Percentiles rank a stretch among this genome's conserved stretches.
phyloP scores from a whole-genome alignment of 1,140 invertebrate genomes.

The Phthorimaea operculella region DNA sequence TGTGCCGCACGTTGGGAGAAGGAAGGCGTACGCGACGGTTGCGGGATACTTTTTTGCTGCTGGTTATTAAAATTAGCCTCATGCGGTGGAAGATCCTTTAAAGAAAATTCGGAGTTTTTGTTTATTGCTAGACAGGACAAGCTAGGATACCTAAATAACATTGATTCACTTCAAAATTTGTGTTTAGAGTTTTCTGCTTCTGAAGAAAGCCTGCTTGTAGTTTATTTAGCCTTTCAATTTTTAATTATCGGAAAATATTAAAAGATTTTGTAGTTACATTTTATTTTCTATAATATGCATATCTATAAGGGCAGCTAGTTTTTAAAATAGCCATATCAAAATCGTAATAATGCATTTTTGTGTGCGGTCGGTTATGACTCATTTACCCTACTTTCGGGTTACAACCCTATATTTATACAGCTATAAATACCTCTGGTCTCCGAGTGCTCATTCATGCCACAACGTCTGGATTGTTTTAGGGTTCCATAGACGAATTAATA shows the following conservation, averaged over 20 bases:
- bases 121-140: no score
- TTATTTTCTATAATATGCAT: no score
- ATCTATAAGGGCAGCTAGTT: no score
- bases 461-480: not conserved
- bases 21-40: not conserved
- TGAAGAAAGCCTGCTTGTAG: no score
- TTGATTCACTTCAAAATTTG: no score
- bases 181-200: no score
- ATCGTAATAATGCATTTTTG: no score
- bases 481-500: not conserved
- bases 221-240: no score
- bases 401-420: not conserved
- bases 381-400: not conserved
- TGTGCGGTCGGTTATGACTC: not conserved
- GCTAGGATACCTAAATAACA: no score
- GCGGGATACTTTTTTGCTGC: not conserved
- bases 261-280: no score
- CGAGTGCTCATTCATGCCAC: not conserved
- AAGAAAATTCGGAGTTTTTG: not conserved
- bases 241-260: no score
- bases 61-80: not conserved
- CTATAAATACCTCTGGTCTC: not conserved
- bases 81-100: not conserved
- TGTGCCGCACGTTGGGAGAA: constrained; percentile 5
- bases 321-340: no score